Evolutionary conservation across 2,888 invertebrate genomes (phyloP).

Genomic region (Apamea anceps): DNA sequence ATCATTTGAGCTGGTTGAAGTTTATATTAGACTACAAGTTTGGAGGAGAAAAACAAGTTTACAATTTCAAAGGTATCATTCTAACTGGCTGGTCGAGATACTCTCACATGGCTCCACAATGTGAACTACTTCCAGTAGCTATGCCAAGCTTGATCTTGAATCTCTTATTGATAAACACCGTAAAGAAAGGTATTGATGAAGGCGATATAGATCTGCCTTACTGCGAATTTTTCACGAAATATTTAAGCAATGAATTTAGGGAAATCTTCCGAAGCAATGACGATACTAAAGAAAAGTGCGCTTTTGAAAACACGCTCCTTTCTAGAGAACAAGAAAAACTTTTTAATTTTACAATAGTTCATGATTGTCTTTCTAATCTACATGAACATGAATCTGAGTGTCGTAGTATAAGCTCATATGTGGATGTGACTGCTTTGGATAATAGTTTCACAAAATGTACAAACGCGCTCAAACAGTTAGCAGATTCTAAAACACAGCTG

Average conservation of each 20-base stretch:
- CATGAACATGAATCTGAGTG: not conserved
- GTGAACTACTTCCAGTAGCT: constrained; percentile 91
- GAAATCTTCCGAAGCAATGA: constrained; percentile 50
- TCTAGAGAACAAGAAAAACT: constrained; percentile 61
- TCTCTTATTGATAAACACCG: constrained; percentile 86
- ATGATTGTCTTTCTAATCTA: not conserved
- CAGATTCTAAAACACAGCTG: constrained; percentile 60
- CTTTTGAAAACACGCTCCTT: constrained; percentile 69
- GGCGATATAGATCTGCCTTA: constrained; percentile 43
- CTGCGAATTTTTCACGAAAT: constrained; percentile 64
- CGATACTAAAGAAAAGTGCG: constrained; percentile 63
- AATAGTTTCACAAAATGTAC: constrained; percentile 49
- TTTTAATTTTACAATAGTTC: not conserved
- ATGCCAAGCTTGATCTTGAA: constrained; percentile 91
- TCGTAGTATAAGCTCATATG: not conserved
- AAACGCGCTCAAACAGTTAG: constrained; percentile 58
- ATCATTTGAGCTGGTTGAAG: constrained; percentile 93
- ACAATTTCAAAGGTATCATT: constrained; percentile 91
- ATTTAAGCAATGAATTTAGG: constrained; percentile 66
- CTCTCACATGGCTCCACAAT: constrained; percentile 91
- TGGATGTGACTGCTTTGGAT: constrained; percentile 60
- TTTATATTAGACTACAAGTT: constrained; percentile 88
- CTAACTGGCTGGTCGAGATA: constrained; percentile 94
- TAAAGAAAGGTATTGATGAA: constrained; percentile 68
- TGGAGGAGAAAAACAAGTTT: constrained; percentile 71